A percentile compares a stretch with the other conserved stretches of the same genome.
Conservation (phyloP, 64 coral and sea anemone genomes). For the Stichodactyla mertensii region DNA sequence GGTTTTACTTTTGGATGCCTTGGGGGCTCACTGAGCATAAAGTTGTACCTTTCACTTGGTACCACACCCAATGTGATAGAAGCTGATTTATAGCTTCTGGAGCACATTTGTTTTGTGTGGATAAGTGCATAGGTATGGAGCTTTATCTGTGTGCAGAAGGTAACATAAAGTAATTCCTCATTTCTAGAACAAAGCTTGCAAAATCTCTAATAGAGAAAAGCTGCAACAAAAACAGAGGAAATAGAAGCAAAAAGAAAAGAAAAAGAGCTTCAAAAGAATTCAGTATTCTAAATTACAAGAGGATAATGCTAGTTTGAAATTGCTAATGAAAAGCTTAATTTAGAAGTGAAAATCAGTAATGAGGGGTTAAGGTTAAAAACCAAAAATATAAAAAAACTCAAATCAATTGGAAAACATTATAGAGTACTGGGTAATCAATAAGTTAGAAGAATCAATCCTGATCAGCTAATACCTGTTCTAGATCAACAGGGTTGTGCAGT, state of each 20-base stretch:
- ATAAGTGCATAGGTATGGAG: background rate
- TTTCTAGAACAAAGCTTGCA: background rate
- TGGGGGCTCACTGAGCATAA: background rate
- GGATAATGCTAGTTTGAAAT: background rate
- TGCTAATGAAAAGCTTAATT: background rate
- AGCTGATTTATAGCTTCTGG: background rate
- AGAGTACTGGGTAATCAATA: background rate
- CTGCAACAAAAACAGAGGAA: no score
- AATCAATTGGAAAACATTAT: background rate
- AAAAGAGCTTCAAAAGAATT: background rate
- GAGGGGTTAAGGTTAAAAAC: background rate
- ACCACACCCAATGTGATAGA: slow-evolving; percentile 8
- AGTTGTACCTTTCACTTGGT: background rate
- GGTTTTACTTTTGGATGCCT: background rate
- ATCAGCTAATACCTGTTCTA: background rate
- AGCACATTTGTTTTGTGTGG: no score
- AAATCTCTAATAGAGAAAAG: background rate
- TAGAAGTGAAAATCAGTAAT: background rate
- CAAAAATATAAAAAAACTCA: background rate
- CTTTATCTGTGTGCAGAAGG: background rate
- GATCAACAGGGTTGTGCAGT: slow-evolving; percentile 1
- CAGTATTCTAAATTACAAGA: background rate
- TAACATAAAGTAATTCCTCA: background rate
- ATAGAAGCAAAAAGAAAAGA: no score
- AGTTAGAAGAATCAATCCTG: background rate